Evolutionary conservation across 2,888 invertebrate species (phyloP).

Genomic region (Dryadula phaetusa): DNA sequence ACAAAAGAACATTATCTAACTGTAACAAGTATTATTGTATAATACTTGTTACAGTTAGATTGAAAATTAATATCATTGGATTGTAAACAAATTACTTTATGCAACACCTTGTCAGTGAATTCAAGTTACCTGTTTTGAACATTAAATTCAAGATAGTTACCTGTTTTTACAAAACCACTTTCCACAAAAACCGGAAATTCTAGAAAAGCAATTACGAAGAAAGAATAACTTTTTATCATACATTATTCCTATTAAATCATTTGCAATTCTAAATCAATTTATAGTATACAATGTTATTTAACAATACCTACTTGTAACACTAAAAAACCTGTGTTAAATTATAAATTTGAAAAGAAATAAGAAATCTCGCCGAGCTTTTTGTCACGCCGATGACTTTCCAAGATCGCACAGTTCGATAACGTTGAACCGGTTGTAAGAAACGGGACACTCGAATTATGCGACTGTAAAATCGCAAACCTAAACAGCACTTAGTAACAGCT

Average conservation of each 20-base stretch:
- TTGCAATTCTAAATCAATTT: slow-evolving; percentile 1
- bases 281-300: not conserved
- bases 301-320: not conserved
- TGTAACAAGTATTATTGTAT: not conserved
- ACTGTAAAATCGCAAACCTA: slow-evolving; percentile 16
- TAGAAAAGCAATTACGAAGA: not conserved
- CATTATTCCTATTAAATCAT: slow-evolving; percentile 38
- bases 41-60: not conserved
- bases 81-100: slow-evolving; percentile 2
- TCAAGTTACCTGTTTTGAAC: no score
- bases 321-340: not conserved
- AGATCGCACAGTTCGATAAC: slow-evolving; percentile 33
- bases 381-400: slow-evolving; percentile 37
- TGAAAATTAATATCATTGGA: not conserved
- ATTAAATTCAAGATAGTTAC: slow-evolving; percentile 1
- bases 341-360: slow-evolving; percentile 19
- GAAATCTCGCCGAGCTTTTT: slow-evolving; percentile 45
- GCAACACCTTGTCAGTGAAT: not conserved
- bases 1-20: slow-evolving; percentile 2
- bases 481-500: slow-evolving; percentile 24
- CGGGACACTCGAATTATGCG: slow-evolving; percentile 33
- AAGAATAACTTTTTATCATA: not conserved
- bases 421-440: slow-evolving; percentile 36
- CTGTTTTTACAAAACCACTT: slow-evolving; percentile 1
- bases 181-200: slow-evolving; percentile 16